Evolutionary conservation across 2,113 vertebrate species (phyloP), one percentile per base, ranked within the genome.

Genomic region (Emydura subglobosa): DNA sequence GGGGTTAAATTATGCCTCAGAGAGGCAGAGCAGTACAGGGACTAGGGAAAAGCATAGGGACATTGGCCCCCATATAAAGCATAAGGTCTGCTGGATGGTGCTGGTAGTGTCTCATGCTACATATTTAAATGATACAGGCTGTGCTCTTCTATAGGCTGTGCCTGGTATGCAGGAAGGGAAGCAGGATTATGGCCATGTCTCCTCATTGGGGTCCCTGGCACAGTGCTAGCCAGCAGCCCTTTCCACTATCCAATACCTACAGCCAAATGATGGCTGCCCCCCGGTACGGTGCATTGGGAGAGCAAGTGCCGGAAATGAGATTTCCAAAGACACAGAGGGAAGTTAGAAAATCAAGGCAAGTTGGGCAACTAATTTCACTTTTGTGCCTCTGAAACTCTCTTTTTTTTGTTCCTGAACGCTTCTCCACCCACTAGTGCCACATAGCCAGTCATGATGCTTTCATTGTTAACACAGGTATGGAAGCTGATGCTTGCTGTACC

Each of bases 61-160:
- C 6, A 94, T 92, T 76, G 72, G 89, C 39, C 72, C 86, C 86
- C 78, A 89, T 61, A 17, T 87, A 72, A 93, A 89, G 86, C 72
- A 5, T 27, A 59, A 12, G 9, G 10, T 27, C 57, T 59, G 29
- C 57, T 27, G 57, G 25, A 59, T 59, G 29, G 57, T 57, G 72
- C 80, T 95, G 94, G 88, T 61, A 82, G 65, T 88, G 57, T 91
- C 93, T 94, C 86, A 93, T 79, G 82, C 42, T 86, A n/a, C 51
- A 79, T 42, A 79, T 88, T 94, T 91, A 34, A 85, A 13, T 42
- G 51, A 16, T 8, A 82, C 90, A 91, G 91, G 31, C 79, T 39
- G 51, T 86, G 85, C 85, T 91, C 76, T 31, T 83, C 44, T 10
- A 61, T 82, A 74, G 84, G 25, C 25, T 25, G 47, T 53, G 88